Base-by-base conservation (phyloP, 2,888 invertebrate species). In the Drosophila quinaria region DNA sequence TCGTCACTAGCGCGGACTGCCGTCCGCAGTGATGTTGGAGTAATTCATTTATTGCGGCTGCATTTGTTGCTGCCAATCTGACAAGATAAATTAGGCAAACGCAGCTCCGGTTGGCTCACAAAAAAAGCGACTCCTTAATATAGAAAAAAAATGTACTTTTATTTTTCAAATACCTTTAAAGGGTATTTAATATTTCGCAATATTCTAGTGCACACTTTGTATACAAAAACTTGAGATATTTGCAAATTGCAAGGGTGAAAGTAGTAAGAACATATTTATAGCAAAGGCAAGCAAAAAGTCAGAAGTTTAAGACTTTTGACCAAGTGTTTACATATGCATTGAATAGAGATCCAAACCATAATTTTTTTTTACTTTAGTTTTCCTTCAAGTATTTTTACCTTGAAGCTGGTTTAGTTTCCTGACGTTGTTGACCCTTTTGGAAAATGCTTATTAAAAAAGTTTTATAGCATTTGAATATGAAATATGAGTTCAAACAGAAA, bases 51-150 rank as follows among this genome's bases (percentile, higher is more conserved):
- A 70, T 73, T 67, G 70, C 74, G 69, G 79, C 72, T 73, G 81
- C 81, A 87, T 81, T 89, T 83, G 87, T 84, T 76, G 79, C 81
- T 81, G 79, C 87, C 89, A 68, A 66, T 54, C 89, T 75, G 87
- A 80, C 89, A 84, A 87, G 80, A 86, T 86, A 89, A 87, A 86
- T 86, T 76, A 84, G 80, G 71, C 80, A 63, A 74, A 78, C 79
- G 55, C 56, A 77, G 66, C 74, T 78, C 71, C 62, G 50, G 17
- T 37, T 47, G 19, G 22, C 41, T 22, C 15, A 4, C 13, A 15
- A 15, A 35, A 19, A 9, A 31, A 10, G 10, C n/a, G 15, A n/a
- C 25, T 8, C 17, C 9, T 19, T 29, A 41, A 22, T 19, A 31
- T 19, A 13, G 19, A 4, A n/a, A 1, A 37, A 15, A 10, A 22